Percentiles rank a stretch among this genome's conserved stretches.
Conservation (phyloP, 2,888 invertebrate genomes). For the Tetragonula carbonaria region DNA sequence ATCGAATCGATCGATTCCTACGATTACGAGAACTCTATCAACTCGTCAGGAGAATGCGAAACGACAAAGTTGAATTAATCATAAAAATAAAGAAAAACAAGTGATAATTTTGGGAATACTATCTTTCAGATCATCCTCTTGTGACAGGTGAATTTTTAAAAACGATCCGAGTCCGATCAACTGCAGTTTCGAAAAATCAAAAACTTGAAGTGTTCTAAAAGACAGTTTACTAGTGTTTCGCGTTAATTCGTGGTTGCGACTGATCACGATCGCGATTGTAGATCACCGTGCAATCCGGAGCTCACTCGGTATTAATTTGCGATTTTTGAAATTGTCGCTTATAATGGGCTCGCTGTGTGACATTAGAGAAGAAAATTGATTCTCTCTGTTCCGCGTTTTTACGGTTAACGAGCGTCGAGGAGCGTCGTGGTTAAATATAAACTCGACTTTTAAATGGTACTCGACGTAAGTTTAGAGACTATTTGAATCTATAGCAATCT, state of each 20-base stretch:
- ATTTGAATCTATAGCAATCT: neutral
- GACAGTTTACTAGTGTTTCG: neutral
- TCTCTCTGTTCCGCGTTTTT: neutral
- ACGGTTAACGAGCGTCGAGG: neutral
- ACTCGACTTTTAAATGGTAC: neutral
- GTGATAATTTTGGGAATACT: too few species aligned
- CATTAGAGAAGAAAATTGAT: neutral
- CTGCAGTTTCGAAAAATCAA: too few species aligned
- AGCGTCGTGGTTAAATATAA: neutral
- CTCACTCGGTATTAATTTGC: neutral
- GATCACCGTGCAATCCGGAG: neutral
- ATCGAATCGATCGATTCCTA: too few species aligned
- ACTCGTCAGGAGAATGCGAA: neutral
- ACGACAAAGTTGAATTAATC: too few species aligned
- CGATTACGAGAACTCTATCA: neutral
- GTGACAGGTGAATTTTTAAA: too few species aligned
- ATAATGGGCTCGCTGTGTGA: neutral
- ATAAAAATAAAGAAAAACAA: too few species aligned
- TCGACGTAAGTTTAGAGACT: too few species aligned
- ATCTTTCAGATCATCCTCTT: too few species aligned
- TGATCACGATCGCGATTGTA: neutral
- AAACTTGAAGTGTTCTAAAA: neutral
- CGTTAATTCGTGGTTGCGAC: neutral
- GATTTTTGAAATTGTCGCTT: neutral
- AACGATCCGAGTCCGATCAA: too few species aligned